Percentiles rank a stretch among this genome's conserved stretches.
Conservation (phyloP, 2,797 vertebrate species). For the Hybognathus amarus region DNA sequence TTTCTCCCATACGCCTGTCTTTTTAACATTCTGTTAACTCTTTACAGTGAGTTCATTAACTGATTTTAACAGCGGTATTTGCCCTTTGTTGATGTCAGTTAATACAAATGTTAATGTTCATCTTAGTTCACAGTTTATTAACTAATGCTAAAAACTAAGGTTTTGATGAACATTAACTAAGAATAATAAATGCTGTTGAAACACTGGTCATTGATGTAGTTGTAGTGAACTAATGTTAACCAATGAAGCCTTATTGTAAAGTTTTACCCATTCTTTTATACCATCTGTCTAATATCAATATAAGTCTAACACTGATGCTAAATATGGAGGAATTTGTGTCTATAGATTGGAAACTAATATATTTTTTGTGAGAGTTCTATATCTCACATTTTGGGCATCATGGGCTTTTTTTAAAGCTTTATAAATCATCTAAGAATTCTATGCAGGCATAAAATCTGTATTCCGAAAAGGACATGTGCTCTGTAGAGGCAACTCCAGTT, state of each 20-base stretch:
- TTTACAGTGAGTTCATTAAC: background rate
- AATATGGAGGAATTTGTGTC: background rate
- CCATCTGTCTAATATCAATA: background rate
- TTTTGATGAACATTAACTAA: background rate
- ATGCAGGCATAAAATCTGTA: conserved; percentile 10
- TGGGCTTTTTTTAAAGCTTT: background rate
- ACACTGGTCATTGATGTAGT: background rate
- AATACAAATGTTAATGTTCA: background rate
- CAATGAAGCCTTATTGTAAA: background rate
- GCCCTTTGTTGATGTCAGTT: background rate
- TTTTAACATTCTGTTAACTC: background rate
- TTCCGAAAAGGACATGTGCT: background rate
- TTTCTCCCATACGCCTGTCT: background rate
- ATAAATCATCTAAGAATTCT: background rate
- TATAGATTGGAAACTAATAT: conserved; percentile 3
- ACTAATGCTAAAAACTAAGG: background rate
- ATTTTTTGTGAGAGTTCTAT: background rate
- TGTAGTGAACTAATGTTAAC: background rate
- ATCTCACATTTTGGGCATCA: background rate
- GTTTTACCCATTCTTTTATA: background rate
- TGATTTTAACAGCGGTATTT: background rate
- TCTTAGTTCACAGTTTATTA: background rate
- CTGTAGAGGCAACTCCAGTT: conserved; percentile 1
- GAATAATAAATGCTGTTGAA: background rate
- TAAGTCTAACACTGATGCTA: background rate